Evolutionary conservation across 2,113 vertebrate genomes (phyloP).

Genomic region (Salvator merianae): DNA sequence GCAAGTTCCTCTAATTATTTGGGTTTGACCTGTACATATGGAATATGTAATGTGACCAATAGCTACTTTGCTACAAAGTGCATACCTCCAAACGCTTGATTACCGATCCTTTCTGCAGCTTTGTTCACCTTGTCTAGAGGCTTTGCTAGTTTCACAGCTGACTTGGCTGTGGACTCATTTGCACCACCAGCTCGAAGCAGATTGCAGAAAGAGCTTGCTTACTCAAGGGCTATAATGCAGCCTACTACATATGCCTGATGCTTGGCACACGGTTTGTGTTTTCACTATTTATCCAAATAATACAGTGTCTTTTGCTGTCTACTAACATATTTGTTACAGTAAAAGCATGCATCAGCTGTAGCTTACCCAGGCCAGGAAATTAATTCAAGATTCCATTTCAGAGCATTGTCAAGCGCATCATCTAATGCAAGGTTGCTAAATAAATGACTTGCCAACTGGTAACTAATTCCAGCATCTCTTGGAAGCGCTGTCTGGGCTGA

Average conservation of each 20-base stretch:
- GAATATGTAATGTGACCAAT: neutral
- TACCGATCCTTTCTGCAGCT: slow-evolving; percentile 13
- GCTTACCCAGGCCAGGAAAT: neutral
- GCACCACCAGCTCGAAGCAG: neutral
- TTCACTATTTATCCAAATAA: neutral
- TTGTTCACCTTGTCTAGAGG: neutral
- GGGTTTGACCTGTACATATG: neutral
- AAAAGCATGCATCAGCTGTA: neutral
- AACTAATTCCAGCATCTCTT: neutral
- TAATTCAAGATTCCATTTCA: neutral
- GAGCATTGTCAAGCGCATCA: neutral
- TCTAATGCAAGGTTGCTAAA: neutral
- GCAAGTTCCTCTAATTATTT: neutral
- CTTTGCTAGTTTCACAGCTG: neutral
- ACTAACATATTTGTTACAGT: neutral
- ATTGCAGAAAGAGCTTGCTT: neutral
- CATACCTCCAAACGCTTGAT: neutral
- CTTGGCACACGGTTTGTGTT: slow-evolving; percentile 23
- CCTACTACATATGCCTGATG: neutral
- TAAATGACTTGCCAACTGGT: neutral
- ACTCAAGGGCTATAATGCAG: neutral
- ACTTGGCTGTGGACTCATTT: neutral
- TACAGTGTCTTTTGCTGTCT: neutral
- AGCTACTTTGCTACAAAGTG: neutral
- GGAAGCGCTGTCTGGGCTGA: neutral